Base-by-base conservation (phyloP, 2,888 invertebrate genomes). In the Andrena chrysosceles region DNA sequence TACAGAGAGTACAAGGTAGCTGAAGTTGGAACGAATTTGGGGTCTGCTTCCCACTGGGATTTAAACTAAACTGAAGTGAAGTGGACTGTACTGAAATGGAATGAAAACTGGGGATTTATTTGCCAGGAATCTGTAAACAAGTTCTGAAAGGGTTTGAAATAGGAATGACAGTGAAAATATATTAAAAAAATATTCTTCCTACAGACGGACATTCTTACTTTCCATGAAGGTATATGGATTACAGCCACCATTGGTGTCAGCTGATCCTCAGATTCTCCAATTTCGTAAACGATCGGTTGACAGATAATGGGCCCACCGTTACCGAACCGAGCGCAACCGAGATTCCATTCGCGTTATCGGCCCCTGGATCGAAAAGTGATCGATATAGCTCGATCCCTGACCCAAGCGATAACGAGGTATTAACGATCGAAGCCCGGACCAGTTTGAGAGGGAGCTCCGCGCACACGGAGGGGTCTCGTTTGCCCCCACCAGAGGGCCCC, bases 401-500 rank as follows among this genome's bases (percentile, higher is more conserved):
- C 81, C 84, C 72, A 73, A 78, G 86, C 91, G 92, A 91, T 92
- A 93, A 93, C 92, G 90, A 92, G 92, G 90, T 91, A 92, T 91
- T 92, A 91, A 93, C 91, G 92, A 92, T 92, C 91, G 84, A 69
- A 82, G 81, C 78, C 42, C 69, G 84, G 85, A 80, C 86, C 83
- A 86, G 87, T 85, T 87, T 67, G 68, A 52, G 72, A 77, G 82
- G 76, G 66, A 73, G 76, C 67, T 76, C 69, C 73, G 68, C 73
- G 70, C 71, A 23, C 29, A 29, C 71, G 74, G 68, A 63, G 70
- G 67, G 56, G 42, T 64, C 63, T 81, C 63, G 69, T 69, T 72
- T 56, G 35, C 59, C 70, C 83, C 77, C 78, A 78, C 85, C 76
- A 62, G 6, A 16, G 71, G 62, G 42, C 71, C 81, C 73, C 79